Evolutionary conservation across 23 tunicate genomes (phyloP), one percentile per base, ranked within the genome.

Genomic region (Ascidia mentula): DNA sequence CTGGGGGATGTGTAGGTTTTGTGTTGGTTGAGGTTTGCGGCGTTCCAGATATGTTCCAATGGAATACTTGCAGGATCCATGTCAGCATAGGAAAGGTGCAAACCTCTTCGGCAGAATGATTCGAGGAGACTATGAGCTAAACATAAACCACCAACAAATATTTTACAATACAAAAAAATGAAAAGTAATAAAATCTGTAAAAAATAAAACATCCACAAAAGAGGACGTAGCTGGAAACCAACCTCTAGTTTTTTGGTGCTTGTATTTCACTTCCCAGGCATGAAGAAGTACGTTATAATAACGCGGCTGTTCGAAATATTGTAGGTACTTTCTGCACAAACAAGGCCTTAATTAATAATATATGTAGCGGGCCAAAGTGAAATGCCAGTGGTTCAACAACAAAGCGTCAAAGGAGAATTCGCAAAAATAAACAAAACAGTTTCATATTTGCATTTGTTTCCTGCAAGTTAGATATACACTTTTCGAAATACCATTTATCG

Each of bases 291-390:
- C 70, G 69, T 90, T 90, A 69, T 85, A 80, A 59, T 90, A 90
- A 0, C 96, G 81, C 32, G 96, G 96, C 45, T 90, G 96, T 61
- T 90, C 96, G 42, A 90, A 90, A 45, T 69, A 85, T 4, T 75
- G 81, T 4, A 90, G 39, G 72, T 90, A 90, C 76, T 90, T 90
- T 38, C 96, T 90, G 83, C 0, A 40, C n/a, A n/a, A n/a, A n/a
- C n/a, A n/a, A n/a, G n/a, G n/a, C n/a, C n/a, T n/a, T n/a, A n/a
- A n/a, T n/a, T n/a, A n/a, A n/a, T n/a, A n/a, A n/a, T n/a, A n/a
- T n/a, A n/a, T n/a, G n/a, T n/a, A n/a, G n/a, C n/a, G n/a, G n/a
- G n/a, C n/a, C n/a, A n/a, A n/a, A n/a, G n/a, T n/a, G n/a, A n/a
- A n/a, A n/a, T n/a, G n/a, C n/a, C n/a, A n/a, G n/a, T n/a, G n/a